Evolutionary conservation across 2,113 vertebrate species (phyloP), one percentile per base, ranked within the genome.

Genomic region (Mus musculus): DNA sequence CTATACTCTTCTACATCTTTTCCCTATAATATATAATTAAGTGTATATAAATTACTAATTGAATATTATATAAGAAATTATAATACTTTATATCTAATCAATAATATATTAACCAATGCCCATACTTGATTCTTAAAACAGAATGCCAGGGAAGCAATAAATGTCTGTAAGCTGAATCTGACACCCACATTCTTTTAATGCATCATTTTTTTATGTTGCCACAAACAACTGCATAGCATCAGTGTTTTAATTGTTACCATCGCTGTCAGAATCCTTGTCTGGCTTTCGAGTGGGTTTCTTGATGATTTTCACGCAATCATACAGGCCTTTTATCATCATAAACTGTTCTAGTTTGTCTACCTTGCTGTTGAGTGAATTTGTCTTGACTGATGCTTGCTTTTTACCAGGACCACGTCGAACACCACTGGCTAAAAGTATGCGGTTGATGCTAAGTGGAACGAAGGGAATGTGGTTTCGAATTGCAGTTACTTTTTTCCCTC

Each of bases 121-220:
- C 84, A 24, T 72, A 92, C 92, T 73, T 11, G 28, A 88, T 59
- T 91, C 10, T 72, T 77, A 91, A 91, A 95, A 95, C 90, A 78
- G 82, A 91, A 69, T 59, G 14, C 30, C 72, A 89, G 24, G 6
- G 76, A 94, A 88, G 42, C 3, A 26, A 77, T 69, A 87, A 78
- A 67, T 61, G n/a, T 92, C 30, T 97, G 71, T 2, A 85, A 69
- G 61, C 88, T 95, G 22, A 72, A 88, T 81, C 22, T 94, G 24
- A 93, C n/a, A 86, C 95, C 20, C 9, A 5, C 28, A 22, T 65
- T 72, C 30, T 46, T 94, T 86, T 49, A 96, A 80, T 46, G 88
- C 96, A 39, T 87, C 63, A 67, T 88, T 89, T 94, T 63, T 28
- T 6, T 49, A 7, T 49, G 94, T 36, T 82, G 89, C 89, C 61